Evolutionary conservation across 2,797 vertebrate genomes (phyloP).

Genomic region (Pampus argenteus): DNA sequence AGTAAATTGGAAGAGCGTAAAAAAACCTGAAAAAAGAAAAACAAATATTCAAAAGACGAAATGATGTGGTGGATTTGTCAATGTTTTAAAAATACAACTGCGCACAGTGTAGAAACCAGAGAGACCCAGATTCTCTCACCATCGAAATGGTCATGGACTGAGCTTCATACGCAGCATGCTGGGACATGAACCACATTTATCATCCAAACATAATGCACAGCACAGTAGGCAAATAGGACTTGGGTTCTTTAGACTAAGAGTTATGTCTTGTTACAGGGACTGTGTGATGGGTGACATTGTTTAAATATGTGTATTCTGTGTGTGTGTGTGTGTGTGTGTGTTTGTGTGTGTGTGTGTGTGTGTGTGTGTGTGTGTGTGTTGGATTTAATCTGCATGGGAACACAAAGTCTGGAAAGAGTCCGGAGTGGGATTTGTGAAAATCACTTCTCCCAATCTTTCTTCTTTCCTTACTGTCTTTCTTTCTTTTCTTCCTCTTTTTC

Average conservation of each 20-base stretch:
- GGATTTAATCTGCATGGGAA: slow-evolving; percentile 74
- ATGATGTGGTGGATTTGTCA: slow-evolving; percentile 1
- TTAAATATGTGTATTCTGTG: slow-evolving; percentile 46
- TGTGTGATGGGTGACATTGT: slow-evolving; percentile 32
- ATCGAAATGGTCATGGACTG: slow-evolving; percentile 54
- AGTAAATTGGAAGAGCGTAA: neutral
- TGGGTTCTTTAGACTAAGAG: slow-evolving; percentile 52
- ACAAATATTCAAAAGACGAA: neutral
- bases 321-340: neutral
- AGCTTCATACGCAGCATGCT: slow-evolving; percentile 33
- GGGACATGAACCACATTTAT: slow-evolving; percentile 47
- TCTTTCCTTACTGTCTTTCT: slow-evolving; percentile 4
- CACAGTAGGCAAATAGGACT: slow-evolving; percentile 33
- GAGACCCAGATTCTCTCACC: slow-evolving; percentile 33
- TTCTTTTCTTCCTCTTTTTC: slow-evolving; percentile 13
- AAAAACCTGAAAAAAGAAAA: neutral
- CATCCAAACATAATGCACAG: slow-evolving; percentile 53
- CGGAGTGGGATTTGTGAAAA: slow-evolving; percentile 76
- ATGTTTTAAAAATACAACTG: slow-evolving; percentile 35
- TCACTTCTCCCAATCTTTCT: slow-evolving; percentile 51
- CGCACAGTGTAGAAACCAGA: slow-evolving; percentile 9
- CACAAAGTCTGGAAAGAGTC: slow-evolving; percentile 72
- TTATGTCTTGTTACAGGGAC: slow-evolving; percentile 53
- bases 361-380: slow-evolving; percentile 22
- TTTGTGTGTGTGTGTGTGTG: slow-evolving; percentile 24